phyloP scores from a whole-genome alignment of 2,888 invertebrate species.

The Cataglyphis altisquamis region DNA sequence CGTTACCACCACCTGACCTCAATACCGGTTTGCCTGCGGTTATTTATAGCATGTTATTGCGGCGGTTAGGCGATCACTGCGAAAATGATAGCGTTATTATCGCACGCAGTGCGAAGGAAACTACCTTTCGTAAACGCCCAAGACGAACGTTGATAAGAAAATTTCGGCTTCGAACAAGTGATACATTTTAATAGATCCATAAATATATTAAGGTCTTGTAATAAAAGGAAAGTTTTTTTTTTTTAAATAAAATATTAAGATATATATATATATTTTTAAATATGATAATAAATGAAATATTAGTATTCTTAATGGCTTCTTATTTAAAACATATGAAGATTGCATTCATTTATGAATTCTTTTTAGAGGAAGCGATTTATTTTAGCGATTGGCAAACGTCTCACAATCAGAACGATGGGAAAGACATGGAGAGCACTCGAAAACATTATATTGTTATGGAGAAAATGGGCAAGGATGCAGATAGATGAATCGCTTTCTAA shows the following conservation, averaged over 20 bases:
- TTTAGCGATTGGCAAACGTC: background rate
- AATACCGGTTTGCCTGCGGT: slow-evolving; percentile 38
- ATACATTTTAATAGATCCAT: too few species aligned
- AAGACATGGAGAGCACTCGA: slow-evolving; percentile 27
- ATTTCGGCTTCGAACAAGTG: background rate
- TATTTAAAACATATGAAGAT: too few species aligned
- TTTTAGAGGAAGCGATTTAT: background rate
- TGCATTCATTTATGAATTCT: background rate
- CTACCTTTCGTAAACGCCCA: background rate
- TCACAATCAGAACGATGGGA: background rate
- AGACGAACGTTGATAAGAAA: background rate
- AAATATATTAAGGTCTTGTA: too few species aligned
- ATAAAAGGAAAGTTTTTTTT: too few species aligned
- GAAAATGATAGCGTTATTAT: slow-evolving; percentile 41
- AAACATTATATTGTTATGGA: slow-evolving; percentile 46
- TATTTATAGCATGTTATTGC: slow-evolving; percentile 44
- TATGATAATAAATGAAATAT: too few species aligned
- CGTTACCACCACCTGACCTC: background rate
- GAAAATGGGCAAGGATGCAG: slow-evolving; percentile 61
- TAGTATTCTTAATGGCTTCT: too few species aligned
- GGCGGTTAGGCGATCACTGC: slow-evolving; percentile 19
- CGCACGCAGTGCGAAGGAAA: background rate
- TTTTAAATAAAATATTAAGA: too few species aligned
- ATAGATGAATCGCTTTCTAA: slow-evolving; percentile 71
- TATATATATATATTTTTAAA: too few species aligned